Evolutionary conservation across 2,113 vertebrate species (phyloP), one percentile per base, ranked within the genome.

Genomic region (Nematolebias whitei): DNA sequence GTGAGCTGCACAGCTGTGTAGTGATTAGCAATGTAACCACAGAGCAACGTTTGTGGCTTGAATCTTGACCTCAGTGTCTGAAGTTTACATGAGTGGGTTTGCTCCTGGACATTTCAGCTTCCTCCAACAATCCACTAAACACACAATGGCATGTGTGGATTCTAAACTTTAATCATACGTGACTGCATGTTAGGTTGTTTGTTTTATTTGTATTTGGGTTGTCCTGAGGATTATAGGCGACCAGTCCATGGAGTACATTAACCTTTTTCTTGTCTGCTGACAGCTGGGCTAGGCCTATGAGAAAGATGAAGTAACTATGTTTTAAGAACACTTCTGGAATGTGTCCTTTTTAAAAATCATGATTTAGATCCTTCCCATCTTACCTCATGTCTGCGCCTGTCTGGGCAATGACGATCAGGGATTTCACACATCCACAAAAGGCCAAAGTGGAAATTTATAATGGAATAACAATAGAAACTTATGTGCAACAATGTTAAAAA

Each of bases 371-470:
- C 51, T 78, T 88, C 64, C 43, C 54, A 54, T 56, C 80, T 89
- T 83, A 88, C 78, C 68, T 89, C 82, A 91, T 78, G 88, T 87
- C 82, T 89, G 76, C 72, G 74, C 55, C 57, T 62, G 80, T 77
- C 75, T 80, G 48, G 24, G 71, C 74, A 76, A 81, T 63, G 58
- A 73, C 63, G 58, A 75, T 88, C 75, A 82, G 80, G 75, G 85
- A 80, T 81, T 87, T 24, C 66, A 65, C 68, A 53, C 75, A 47
- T 68, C 70, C 71, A 71, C 68, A 78, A 82, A 78, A 84, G 74
- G 73, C 58, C 55, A 72, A 71, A 73, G 81, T 84, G 82, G 86
- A 86, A 85, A 87, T 82, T 76, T 79, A 86, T 70, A 84, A 78
- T 65, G 79, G 62, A 85, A 81, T 79, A 86, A 86, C 79, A 82